These are phyloP conservation scores for Caenorhabditis becei DNA, from an alignment of 2,888 invertebrate genomes.

Conservation along the genomic window DNA sequence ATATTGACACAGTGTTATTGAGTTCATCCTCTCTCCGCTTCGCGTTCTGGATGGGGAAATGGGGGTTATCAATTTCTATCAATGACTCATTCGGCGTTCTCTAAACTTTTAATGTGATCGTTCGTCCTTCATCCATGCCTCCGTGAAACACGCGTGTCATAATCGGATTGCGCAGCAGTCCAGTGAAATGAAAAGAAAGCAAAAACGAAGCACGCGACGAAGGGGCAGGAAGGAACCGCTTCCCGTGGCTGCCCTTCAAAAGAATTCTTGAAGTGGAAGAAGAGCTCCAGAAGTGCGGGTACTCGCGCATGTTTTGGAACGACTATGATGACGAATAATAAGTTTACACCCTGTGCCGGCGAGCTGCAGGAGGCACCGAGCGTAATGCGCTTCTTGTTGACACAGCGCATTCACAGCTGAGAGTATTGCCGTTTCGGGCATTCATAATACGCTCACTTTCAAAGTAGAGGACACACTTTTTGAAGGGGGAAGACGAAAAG, in stretches of 20 bases:
- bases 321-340: slow-evolving; percentile 19
- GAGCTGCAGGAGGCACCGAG: slow-evolving; percentile 19
- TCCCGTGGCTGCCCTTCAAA: not conserved
- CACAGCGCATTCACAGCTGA: slow-evolving; percentile 47
- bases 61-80: no score
- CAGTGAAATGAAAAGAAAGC: not conserved
- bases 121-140: slow-evolving; percentile 18
- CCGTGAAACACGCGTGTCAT: slow-evolving; percentile 37
- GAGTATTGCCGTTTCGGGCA: slow-evolving; percentile 29
- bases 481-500: not conserved
- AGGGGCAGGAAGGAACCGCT: not conserved
- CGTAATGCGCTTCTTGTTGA: slow-evolving; percentile 40
- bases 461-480: slow-evolving; percentile 13
- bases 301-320: not conserved
- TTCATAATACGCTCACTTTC: slow-evolving; percentile 35
- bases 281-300: not conserved
- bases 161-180: slow-evolving; percentile 45
- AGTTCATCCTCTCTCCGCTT: slow-evolving; percentile 5
- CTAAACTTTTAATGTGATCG: not conserved
- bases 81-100: not conserved
- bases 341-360: slow-evolving; percentile 13
- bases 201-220: slow-evolving; percentile 6
- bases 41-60: no score
- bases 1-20: slow-evolving; percentile 46
- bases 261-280: not conserved